A percentile compares a stretch with the other conserved stretches of the same genome.
Conservation (phyloP, 2,888 invertebrate genomes). For the Hybos culiciformis region DNA sequence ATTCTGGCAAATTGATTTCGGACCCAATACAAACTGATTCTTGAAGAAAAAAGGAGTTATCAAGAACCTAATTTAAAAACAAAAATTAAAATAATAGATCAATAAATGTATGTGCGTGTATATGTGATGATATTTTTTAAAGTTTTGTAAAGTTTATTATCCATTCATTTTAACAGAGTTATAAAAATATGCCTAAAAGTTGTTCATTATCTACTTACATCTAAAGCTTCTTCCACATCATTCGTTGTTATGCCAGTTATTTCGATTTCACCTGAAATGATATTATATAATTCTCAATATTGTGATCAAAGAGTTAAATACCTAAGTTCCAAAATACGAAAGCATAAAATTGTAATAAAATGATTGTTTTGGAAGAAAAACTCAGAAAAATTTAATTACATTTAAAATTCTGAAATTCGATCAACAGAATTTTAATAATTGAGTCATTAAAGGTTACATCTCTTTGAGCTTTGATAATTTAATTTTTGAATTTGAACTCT, state of each 20-base stretch:
- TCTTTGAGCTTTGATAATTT: too few relatives aligned
- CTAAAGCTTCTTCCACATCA: constrained; percentile 44
- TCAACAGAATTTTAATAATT: too few relatives aligned
- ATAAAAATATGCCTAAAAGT: not conserved
- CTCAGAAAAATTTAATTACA: too few relatives aligned
- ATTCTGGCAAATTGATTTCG: constrained; percentile 42
- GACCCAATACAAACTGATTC: constrained; percentile 47
- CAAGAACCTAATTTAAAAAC: constrained; percentile 32
- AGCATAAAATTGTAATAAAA: too few relatives aligned
- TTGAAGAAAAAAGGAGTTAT: constrained; percentile 40
- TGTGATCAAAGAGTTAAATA: too few relatives aligned
- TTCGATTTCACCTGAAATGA: constrained; percentile 40
- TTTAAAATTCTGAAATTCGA: too few relatives aligned
- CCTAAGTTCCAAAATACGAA: too few relatives aligned
- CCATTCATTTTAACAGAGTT: not conserved
- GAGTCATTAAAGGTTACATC: too few relatives aligned
- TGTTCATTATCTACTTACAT: constrained; percentile 35
- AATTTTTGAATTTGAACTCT: too few relatives aligned
- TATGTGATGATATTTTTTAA: not conserved
- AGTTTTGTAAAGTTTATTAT: not conserved
- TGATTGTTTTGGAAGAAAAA: too few relatives aligned
- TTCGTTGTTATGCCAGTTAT: constrained; percentile 43
- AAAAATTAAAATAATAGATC: not conserved
- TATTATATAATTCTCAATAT: not conserved
- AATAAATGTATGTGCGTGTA: not conserved